These are phyloP conservation scores for Micrastur ruficollis DNA, from an alignment of 2,797 vertebrate species.

Conservation along the genomic window DNA sequence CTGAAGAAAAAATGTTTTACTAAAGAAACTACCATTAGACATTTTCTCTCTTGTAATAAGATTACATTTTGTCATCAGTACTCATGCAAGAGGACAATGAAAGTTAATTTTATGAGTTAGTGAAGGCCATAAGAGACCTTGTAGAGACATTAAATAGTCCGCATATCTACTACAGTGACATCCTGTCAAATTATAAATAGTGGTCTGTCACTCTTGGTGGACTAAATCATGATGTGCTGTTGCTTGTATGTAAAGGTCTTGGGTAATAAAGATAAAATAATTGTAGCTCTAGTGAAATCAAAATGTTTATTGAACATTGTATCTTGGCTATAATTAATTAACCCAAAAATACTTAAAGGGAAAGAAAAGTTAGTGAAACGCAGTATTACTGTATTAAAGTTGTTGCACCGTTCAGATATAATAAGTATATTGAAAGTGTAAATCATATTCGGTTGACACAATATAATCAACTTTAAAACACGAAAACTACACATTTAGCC, in stretches of 20 bases:
- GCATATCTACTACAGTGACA: conserved; percentile 9
- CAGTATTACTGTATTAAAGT: background rate
- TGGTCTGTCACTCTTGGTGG: background rate
- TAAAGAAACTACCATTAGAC: background rate
- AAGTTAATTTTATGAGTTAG: conserved; percentile 39
- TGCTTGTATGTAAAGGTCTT: background rate
- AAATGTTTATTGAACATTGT: conserved; percentile 1
- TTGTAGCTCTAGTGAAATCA: background rate
- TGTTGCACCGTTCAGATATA: background rate
- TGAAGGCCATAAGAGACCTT: background rate
- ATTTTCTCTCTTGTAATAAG: conserved; percentile 2
- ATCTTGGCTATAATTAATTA: conserved; percentile 16
- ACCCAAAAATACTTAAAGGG: background rate
- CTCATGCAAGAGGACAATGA: background rate
- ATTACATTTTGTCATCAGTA: background rate
- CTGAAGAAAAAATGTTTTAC: conserved; percentile 23
- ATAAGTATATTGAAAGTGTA: background rate
- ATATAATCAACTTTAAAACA: background rate
- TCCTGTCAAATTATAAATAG: conserved; percentile 7
- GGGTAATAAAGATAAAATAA: conserved; percentile 46
- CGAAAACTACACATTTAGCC: background rate
- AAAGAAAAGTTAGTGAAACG: background rate
- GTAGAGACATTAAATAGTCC: conserved; percentile 31
- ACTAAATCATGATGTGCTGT: conserved; percentile 4
- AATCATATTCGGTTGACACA: background rate